Conservation (phyloP, 2,888 invertebrate genomes). For the Erannis defoliaria region DNA sequence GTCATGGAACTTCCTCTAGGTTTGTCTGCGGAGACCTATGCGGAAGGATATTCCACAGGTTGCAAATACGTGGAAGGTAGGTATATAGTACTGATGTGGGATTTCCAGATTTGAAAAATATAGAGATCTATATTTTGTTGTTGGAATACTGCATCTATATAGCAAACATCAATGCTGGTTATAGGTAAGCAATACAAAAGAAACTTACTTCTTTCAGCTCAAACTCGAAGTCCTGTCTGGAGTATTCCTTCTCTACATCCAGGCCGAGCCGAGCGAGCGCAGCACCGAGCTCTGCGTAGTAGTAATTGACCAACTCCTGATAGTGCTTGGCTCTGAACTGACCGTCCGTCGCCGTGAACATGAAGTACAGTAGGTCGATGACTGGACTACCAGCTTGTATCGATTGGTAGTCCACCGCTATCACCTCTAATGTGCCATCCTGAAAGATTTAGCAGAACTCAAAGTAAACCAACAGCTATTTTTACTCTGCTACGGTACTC, state of each 20-base stretch:
- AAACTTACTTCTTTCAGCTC: constrained; percentile 60
- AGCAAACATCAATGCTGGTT: too few relatives aligned
- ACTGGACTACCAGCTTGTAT: constrained; percentile 7
- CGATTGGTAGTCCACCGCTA: constrained; percentile 16
- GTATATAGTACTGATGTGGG: too few relatives aligned
- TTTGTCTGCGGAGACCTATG: too few relatives aligned
- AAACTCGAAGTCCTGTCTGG: constrained; percentile 58
- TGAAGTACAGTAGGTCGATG: constrained; percentile 16
- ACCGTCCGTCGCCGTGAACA: constrained; percentile 12
- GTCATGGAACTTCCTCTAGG: too few relatives aligned
- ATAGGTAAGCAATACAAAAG: too few relatives aligned
- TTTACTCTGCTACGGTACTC: background rate
- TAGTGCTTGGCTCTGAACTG: constrained; percentile 40
- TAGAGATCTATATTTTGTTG: too few relatives aligned
- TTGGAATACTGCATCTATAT: too few relatives aligned
- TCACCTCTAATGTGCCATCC: constrained; percentile 9
- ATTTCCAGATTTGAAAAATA: too few relatives aligned
- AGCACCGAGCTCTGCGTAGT: constrained; percentile 51
- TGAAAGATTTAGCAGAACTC: background rate
- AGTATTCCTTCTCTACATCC: constrained; percentile 52
- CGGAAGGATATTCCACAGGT: too few relatives aligned
- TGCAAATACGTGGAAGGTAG: too few relatives aligned
- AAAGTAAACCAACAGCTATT: background rate
- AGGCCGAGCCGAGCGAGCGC: constrained; percentile 54
- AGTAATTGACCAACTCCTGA: constrained; percentile 48